These are phyloP conservation scores for Sylvilagus bachmani DNA, from an alignment of 2,113 vertebrate genomes.

Conservation along the genomic window DNA sequence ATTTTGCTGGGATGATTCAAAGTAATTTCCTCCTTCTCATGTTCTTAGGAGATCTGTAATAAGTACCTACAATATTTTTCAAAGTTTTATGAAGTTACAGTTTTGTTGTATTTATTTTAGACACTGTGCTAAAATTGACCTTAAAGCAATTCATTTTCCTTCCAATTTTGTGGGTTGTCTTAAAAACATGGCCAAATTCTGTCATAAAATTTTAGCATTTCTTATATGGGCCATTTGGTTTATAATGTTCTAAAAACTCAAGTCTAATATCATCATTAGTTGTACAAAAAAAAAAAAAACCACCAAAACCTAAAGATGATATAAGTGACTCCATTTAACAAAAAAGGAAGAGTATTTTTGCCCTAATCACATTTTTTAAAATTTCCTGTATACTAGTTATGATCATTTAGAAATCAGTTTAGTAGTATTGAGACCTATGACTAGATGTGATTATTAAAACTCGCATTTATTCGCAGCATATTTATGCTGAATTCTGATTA, in stretches of 20 bases:
- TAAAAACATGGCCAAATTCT: conserved; percentile 51
- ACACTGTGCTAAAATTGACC: conserved; percentile 8
- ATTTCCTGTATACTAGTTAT: conserved; percentile 16
- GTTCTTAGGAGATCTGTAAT: conserved; percentile 26
- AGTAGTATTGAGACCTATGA: background rate
- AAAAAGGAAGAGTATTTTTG: background rate
- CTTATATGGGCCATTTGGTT: conserved; percentile 48
- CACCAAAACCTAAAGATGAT: conserved; percentile 29
- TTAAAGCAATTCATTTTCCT: conserved; percentile 31
- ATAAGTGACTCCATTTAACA: conserved; percentile 26
- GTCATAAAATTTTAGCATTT: conserved; percentile 51
- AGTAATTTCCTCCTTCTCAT: conserved; percentile 46
- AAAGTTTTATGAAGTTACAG: conserved; percentile 23
- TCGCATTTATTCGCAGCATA: background rate
- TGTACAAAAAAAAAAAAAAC: background rate
- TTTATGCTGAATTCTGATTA: conserved; percentile 24
- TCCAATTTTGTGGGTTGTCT: conserved; percentile 31
- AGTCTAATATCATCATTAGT: conserved; percentile 37
- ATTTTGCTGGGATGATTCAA: background rate
- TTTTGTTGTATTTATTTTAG: conserved; percentile 61
- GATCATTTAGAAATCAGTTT: conserved; percentile 28
- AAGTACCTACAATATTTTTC: conserved; percentile 33
- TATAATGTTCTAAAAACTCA: conserved; percentile 55
- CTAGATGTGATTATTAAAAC: background rate
- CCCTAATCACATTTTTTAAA: conserved; percentile 26